These are phyloP conservation scores for Pavo muticus DNA, from an alignment of 2,113 vertebrate genomes.

Conservation along the genomic window DNA sequence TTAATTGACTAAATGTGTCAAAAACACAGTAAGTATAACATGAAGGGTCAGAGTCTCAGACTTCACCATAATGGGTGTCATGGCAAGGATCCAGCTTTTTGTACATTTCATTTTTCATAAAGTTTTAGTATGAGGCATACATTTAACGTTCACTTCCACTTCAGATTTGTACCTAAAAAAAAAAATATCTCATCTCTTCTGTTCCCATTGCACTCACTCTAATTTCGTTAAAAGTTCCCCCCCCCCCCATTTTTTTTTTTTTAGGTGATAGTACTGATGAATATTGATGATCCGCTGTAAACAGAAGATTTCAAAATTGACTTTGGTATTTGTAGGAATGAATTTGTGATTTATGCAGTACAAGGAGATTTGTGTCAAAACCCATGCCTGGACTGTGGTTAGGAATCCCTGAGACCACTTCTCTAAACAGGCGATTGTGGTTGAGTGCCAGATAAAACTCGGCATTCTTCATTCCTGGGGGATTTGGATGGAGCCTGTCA, in stretches of 20 bases:
- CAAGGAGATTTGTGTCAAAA: conserved; percentile 49
- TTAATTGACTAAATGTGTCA: conserved; percentile 91
- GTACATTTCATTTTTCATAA: conserved; percentile 84
- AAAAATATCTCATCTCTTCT: conserved; percentile 25
- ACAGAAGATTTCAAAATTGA: conserved; percentile 51
- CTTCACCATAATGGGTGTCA: conserved; percentile 89
- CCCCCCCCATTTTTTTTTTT: not conserved
- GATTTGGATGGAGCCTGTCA: conserved; percentile 40
- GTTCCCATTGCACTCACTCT: conserved; percentile 58
- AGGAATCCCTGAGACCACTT: conserved; percentile 40
- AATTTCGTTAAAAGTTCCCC: conserved; percentile 56
- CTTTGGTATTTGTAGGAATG: conserved; percentile 48
- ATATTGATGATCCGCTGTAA: conserved; percentile 67
- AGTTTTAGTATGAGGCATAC: conserved; percentile 74
- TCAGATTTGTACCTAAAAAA: conserved; percentile 75
- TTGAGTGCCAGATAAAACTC: conserved; percentile 58
- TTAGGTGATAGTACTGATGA: conserved; percentile 40
- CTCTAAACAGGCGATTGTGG: not conserved
- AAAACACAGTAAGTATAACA: conserved; percentile 86
- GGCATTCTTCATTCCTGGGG: conserved; percentile 15
- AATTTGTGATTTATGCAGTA: conserved; percentile 54
- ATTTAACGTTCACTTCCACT: conserved; percentile 79
- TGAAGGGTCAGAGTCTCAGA: conserved; percentile 79
- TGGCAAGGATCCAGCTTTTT: conserved; percentile 86
- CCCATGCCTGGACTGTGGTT: conserved; percentile 11